Conservation (phyloP, 1,140 invertebrate species). For the Bombus huntii region DNA sequence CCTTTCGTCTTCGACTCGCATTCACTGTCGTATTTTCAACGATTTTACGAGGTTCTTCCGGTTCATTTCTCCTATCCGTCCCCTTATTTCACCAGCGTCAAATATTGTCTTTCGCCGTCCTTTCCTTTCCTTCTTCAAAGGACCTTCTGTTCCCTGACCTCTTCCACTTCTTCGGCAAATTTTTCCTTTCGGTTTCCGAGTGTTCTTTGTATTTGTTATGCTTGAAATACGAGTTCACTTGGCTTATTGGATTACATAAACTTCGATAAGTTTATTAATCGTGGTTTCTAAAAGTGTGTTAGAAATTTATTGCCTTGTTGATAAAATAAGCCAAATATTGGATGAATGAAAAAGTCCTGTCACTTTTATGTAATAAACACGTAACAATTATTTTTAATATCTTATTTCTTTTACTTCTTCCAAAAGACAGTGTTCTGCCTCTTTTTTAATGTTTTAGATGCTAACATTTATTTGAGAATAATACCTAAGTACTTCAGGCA, state of each 20-base stretch:
- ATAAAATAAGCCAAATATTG: not conserved
- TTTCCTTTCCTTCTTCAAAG: not conserved
- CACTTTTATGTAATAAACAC: too few relatives aligned
- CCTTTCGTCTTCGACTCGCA: slow-evolving; percentile 36
- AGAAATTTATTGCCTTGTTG: not conserved
- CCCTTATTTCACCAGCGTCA: not conserved
- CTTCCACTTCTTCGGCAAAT: slow-evolving; percentile 1
- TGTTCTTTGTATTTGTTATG: not conserved
- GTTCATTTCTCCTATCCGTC: slow-evolving; percentile 8
- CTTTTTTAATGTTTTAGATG: not conserved
- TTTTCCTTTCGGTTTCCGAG: not conserved
- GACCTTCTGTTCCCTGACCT: not conserved
- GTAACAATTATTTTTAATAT: too few relatives aligned
- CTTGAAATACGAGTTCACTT: not conserved
- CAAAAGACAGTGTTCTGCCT: too few relatives aligned
- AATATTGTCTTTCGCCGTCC: not conserved
- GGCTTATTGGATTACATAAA: not conserved
- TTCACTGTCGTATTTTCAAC: slow-evolving; percentile 38
- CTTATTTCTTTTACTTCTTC: too few relatives aligned
- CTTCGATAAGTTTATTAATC: not conserved
- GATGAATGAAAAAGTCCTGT: not conserved
- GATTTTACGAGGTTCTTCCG: slow-evolving; percentile 51
- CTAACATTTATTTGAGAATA: not conserved
- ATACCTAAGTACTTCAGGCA: not conserved
- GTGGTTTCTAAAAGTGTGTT: not conserved